These are phyloP conservation scores for Diadromus collaris DNA, from an alignment of 2,888 invertebrate species.

Conservation along the genomic window DNA sequence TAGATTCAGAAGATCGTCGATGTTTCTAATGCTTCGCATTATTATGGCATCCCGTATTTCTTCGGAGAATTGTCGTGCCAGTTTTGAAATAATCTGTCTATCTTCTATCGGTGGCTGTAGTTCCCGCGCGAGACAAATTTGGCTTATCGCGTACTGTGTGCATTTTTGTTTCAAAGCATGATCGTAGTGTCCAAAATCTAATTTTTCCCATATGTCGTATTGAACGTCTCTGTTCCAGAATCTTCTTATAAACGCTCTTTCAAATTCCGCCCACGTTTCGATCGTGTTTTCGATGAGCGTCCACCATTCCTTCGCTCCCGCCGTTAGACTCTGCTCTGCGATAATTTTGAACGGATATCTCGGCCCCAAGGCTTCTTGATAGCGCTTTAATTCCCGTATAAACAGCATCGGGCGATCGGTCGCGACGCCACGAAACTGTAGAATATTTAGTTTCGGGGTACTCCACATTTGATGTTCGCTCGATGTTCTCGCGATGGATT, in stretches of 20 bases:
- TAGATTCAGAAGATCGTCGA: neutral
- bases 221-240: conserved; percentile 9
- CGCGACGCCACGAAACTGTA: neutral
- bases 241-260: neutral
- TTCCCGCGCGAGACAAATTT: neutral
- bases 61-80: too few relatives aligned
- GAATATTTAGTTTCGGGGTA: neutral
- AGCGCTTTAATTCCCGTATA: neutral
- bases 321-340: neutral
- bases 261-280: neutral
- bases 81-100: neutral
- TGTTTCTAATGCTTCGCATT: neutral
- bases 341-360: neutral
- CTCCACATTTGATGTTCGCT: neutral
- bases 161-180: conserved; percentile 13
- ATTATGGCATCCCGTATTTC: neutral
- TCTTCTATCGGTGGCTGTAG: conserved; percentile 3
- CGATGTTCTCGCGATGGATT: too few relatives aligned
- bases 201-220: neutral
- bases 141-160: neutral
- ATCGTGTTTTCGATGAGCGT: neutral
- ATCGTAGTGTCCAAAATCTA: neutral
- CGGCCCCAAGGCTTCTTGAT: neutral
- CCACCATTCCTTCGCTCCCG: conserved; percentile 3
- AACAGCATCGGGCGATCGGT: neutral